These are phyloP conservation scores for Cirrhinus mrigala DNA, from an alignment of 2,797 vertebrate genomes.

Conservation along the genomic window DNA sequence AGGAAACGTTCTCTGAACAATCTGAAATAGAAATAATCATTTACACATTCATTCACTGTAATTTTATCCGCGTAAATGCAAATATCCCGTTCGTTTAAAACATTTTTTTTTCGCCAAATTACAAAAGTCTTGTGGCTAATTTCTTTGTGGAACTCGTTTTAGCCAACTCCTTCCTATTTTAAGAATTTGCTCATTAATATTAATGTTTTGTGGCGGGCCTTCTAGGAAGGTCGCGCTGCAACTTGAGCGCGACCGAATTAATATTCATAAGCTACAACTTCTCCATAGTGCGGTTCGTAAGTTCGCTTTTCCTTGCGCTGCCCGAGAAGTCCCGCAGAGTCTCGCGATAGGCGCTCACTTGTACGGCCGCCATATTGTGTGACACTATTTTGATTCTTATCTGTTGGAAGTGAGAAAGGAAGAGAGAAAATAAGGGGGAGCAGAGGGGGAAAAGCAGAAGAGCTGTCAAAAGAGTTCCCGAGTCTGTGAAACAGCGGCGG, in stretches of 20 bases:
- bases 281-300: background rate
- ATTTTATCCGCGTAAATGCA: background rate
- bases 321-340: slow-evolving; percentile 54
- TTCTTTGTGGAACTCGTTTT: background rate
- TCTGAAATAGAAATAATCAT: background rate
- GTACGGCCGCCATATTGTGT: slow-evolving; percentile 92
- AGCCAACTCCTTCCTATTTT: background rate
- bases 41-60: background rate
- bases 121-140: background rate
- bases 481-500: slow-evolving; percentile 66
- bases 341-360: slow-evolving; percentile 85
- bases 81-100: background rate
- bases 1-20: too few relatives aligned
- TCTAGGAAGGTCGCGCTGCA: background rate
- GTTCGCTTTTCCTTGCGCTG: background rate
- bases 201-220: background rate
- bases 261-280: background rate
- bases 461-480: slow-evolving; percentile 75
- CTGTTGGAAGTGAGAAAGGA: slow-evolving; percentile 78
- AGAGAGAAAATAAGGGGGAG: slow-evolving; percentile 73
- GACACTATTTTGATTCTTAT: slow-evolving; percentile 93
- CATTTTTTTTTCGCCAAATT: background rate
- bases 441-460: slow-evolving; percentile 70
- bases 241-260: background rate
- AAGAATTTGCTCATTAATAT: background rate